Percentiles rank a stretch among this genome's conserved stretches.
Evolutionary conservation across 2,888 invertebrate genomes (phyloP).

Genomic region (Dexiosoma caninum): DNA sequence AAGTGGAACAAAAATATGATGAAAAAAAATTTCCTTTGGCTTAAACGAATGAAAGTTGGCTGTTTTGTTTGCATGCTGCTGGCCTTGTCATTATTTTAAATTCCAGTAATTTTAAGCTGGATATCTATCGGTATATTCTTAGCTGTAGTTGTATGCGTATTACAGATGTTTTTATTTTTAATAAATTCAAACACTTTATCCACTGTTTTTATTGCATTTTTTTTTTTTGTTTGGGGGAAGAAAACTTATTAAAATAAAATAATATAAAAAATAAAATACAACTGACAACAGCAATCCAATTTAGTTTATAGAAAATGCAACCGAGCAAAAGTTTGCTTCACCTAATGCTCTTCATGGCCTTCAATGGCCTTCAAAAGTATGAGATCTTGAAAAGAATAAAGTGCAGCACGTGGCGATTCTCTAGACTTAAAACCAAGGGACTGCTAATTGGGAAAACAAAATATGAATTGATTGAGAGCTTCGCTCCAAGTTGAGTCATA

Average conservation of each 20-base stretch:
- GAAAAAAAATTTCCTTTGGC: conserved; percentile 24
- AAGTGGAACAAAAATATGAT: conserved; percentile 1
- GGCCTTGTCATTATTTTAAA: not conserved
- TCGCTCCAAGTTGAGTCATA: no score
- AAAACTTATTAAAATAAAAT: not conserved
- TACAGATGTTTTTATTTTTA: not conserved
- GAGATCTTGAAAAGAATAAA: not conserved
- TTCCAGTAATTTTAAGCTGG: no score
- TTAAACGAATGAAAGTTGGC: conserved; percentile 20
- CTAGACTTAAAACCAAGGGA: no score
- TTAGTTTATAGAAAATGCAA: conserved; percentile 56
- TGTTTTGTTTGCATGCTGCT: not conserved
- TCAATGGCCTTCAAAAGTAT: not conserved
- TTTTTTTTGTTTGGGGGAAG: no score
- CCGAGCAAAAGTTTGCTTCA: conserved; percentile 10
- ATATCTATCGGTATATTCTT: not conserved
- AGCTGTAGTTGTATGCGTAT: not conserved
- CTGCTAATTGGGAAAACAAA: no score
- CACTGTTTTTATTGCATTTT: not conserved
- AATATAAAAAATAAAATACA: not conserved
- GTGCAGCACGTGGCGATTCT: no score
- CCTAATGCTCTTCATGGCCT: not conserved
- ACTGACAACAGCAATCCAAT: conserved; percentile 56
- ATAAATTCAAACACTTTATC: not conserved
- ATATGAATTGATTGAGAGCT: no score